These are phyloP conservation scores for Thermophis baileyi DNA, from an alignment of 2,113 vertebrate genomes.

Conservation along the genomic window DNA sequence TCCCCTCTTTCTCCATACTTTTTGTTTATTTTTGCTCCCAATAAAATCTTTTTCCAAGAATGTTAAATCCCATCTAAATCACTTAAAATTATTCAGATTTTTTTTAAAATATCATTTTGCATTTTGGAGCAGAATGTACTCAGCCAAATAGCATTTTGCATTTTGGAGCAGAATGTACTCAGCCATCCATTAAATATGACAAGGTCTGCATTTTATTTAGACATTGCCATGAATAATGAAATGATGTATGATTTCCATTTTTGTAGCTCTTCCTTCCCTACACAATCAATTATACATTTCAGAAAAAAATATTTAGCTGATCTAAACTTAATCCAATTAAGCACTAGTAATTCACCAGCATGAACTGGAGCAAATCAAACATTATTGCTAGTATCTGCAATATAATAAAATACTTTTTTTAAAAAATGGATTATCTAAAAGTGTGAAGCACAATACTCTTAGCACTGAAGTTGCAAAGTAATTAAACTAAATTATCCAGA, in stretches of 20 bases:
- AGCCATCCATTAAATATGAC: conserved; percentile 78
- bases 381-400: conserved; percentile 39
- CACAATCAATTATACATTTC: conserved; percentile 81
- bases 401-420: conserved; percentile 14
- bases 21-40: background rate
- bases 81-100: conserved; percentile 65
- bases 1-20: background rate
- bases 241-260: conserved; percentile 78
- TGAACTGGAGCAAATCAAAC: conserved; percentile 54
- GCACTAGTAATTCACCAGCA: conserved; percentile 56
- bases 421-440: conserved; percentile 21
- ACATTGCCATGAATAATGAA: conserved; percentile 82
- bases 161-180: conserved; percentile 72
- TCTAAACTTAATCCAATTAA: conserved; percentile 73
- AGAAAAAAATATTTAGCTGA: conserved; percentile 74
- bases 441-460: background rate
- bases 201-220: conserved; percentile 83
- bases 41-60: conserved; percentile 38
- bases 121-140: conserved; percentile 71
- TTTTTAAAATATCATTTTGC: conserved; percentile 35
- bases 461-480: background rate
- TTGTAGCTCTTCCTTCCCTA: conserved; percentile 72
- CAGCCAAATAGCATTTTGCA: conserved; percentile 55
- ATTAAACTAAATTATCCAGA: conserved; percentile 15
- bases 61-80: conserved; percentile 54